Base-by-base conservation (phyloP, 2,888 invertebrate species). In the Pomacea canaliculata region DNA sequence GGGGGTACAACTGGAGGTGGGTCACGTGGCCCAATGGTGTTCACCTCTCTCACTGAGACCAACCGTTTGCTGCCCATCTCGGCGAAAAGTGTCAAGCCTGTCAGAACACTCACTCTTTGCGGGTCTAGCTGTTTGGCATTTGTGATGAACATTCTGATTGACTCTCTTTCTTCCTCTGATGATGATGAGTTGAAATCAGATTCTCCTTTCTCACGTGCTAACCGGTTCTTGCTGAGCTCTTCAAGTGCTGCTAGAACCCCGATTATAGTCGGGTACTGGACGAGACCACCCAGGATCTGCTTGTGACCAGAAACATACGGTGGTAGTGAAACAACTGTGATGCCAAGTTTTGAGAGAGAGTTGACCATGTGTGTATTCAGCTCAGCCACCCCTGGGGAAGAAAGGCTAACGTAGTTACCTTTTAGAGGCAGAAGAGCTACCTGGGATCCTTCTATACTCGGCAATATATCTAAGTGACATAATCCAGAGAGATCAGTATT, bases 371-470 rank as follows among this genome's bases (percentile, higher is more conserved):
- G 1, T 5, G 0, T 70, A 48, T 12, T 70, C 12, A 13, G 60
- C 51, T 13, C 46, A 60, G 60, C 78, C 80, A 19, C 5, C 18
- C 51, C 78, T 76, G n/a, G 18, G 46, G 49, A 7, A 69, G 62
- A 46, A 49, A 23, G 27, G 60, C n/a, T 19, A 10, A 74, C 60
- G 62, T 74, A 74, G 8, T 4, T 62, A 23, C 75, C 13, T 7
- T 81, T 81, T 46, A 85, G 71, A 37, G 83, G 69, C 23, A 72
- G 63, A 12, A 88, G 69, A 23, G 59, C 13, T 18, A 70, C 12
- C 10, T 23, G 51, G 12, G 9, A 13, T 56, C 27, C 59, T 9
- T 56, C 19, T 65, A 69, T 18, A 67, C 37, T 46, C 7, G 49
- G 74, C 49, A 74, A 23, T 62, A 74, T n/a, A 10, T 62, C 3